Evolutionary conservation across 2,113 vertebrate genomes (phyloP).

Genomic region (Climacteris rufus): DNA sequence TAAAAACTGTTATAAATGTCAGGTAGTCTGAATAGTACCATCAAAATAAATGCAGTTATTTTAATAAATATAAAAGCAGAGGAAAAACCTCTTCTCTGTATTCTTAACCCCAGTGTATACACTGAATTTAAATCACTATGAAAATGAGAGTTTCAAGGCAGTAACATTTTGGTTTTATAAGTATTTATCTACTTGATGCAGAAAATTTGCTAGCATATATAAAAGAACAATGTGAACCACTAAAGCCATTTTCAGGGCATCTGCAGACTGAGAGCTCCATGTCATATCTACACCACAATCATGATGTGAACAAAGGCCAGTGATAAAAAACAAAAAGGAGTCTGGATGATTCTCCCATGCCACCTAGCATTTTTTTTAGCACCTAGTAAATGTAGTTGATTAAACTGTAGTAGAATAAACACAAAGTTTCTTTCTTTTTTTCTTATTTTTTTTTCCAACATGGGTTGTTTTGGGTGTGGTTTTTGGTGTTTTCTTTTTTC

Average conservation of each 20-base stretch:
- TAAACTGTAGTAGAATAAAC: not conserved
- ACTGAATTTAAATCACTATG: not conserved
- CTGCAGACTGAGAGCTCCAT: not conserved
- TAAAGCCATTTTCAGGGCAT: not conserved
- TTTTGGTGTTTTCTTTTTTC: fast-evolving
- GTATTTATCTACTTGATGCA: not conserved
- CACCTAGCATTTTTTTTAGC: not conserved
- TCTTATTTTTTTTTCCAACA: not conserved
- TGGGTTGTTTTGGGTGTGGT: fast-evolving
- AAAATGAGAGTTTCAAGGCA: not conserved
- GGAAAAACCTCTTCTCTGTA: not conserved
- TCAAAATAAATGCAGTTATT: not conserved
- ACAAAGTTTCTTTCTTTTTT: not conserved
- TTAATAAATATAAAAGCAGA: not conserved
- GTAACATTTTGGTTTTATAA: not conserved
- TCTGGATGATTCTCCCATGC: not conserved
- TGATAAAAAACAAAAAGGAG: not conserved
- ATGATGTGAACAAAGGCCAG: not conserved
- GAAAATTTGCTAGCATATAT: not conserved
- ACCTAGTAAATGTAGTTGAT: not conserved
- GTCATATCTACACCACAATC: not conserved
- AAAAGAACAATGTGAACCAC: not conserved
- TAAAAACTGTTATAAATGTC: not conserved
- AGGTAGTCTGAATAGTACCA: not conserved
- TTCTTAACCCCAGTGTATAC: not conserved